These are phyloP conservation scores for Sycophaga agraensis DNA, from an alignment of 1,140 invertebrate species.

Conservation along the genomic window DNA sequence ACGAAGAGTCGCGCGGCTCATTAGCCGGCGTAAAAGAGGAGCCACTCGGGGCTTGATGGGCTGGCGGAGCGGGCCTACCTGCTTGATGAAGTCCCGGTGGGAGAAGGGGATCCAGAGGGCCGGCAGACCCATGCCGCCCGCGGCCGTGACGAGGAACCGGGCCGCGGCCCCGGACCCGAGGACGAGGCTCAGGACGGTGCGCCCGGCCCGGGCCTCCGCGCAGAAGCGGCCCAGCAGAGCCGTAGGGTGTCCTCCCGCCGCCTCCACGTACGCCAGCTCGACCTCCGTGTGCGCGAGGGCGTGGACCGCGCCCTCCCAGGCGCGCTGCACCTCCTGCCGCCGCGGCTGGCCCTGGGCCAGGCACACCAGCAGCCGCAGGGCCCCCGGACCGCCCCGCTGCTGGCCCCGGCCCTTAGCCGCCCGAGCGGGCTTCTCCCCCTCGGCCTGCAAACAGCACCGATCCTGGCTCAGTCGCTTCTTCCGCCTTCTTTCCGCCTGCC, in stretches of 20 bases:
- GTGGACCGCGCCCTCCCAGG: constrained; percentile 51
- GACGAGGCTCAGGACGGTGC: constrained; percentile 47
- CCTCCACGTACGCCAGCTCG: constrained; percentile 51
- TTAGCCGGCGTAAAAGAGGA: too few relatives aligned
- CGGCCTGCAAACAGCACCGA: background rate
- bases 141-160: constrained; percentile 51
- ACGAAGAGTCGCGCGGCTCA: too few relatives aligned
- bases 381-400: background rate
- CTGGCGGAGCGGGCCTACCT: constrained; percentile 35
- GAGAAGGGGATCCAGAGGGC: constrained; percentile 53
- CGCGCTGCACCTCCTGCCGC: constrained; percentile 46
- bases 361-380: constrained; percentile 51
- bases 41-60: background rate
- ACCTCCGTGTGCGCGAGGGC: constrained; percentile 48
- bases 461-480: too few relatives aligned
- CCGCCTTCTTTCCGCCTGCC: too few relatives aligned
- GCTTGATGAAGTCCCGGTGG: constrained; percentile 51
- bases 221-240: constrained; percentile 53
- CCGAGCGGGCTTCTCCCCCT: constrained; percentile 2
- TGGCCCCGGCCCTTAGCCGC: background rate
- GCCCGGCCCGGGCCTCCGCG: constrained; percentile 47
- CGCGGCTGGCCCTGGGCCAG: constrained; percentile 50
- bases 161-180: constrained; percentile 53
- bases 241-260: constrained; percentile 49
- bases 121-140: constrained; percentile 49